Base-by-base conservation (phyloP, 2,797 vertebrate genomes). In the Pteronotus mesoamericanus region DNA sequence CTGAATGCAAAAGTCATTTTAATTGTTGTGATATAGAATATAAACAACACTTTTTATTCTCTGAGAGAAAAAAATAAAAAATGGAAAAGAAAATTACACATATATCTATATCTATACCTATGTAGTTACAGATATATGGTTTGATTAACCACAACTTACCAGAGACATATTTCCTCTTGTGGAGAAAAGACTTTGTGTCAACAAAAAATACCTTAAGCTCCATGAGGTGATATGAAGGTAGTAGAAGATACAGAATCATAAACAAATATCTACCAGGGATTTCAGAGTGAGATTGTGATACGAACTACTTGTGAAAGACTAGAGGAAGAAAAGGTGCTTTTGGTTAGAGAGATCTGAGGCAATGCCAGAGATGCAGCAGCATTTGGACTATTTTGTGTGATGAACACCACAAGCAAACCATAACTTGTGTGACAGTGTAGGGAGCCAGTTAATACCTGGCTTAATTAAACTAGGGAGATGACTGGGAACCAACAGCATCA, bases 1-100 rank as follows among this genome's bases (percentile, higher is more conserved):
- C 44, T 84, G 21, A 86, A 69, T 16, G 19, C 19, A 94, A 21
- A 82, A 78, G 68, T 32, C 19, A 57, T 87, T 84, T 79, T 64
- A 64, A 66, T 83, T 86, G 11, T 34, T 71, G n/a, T 42, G 12
- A 53, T 42, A 9, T 18, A 92, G n/a, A 71, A 61, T 8, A 53
- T 59, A 59, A 68, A 29, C 6, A 71, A 42, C 6, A 42, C 5
- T 32, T 71, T 12, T 37, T 39, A 68, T 24, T 7, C 10, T 75
- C 46, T 39, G 19, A 2, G 21, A 55, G 34, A 22, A 64, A 53
- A 32, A 75, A 42, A 18, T 5, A 18, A 83, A 92, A 61, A 61
- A 61, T 61, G 59, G 29, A n/a, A 79, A 46, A 26, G 22, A 16
- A 82, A 88, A 42, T 72, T 29, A 37, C 34, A 68, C 37, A 2